Evolutionary conservation across 2,888 invertebrate species (phyloP).

Genomic region (Ennomos quercinarius): DNA sequence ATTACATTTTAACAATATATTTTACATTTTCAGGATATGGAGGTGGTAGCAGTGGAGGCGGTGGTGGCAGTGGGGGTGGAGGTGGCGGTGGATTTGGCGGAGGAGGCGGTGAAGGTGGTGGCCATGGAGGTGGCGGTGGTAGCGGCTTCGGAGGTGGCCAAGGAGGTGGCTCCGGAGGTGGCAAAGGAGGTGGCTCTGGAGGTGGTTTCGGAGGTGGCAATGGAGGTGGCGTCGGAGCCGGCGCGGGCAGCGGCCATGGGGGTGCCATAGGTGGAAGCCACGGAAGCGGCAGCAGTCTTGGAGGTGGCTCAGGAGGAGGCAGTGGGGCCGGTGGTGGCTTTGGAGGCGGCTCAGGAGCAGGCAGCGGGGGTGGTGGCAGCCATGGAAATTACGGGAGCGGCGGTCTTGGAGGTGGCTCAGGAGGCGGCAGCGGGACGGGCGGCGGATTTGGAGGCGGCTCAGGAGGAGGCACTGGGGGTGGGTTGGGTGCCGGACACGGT

Average conservation of each 20-base stretch:
- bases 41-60: conserved; percentile 39
- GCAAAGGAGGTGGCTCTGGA: conserved; percentile 34
- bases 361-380: conserved; percentile 48
- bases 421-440: conserved; percentile 65
- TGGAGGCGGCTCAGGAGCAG: conserved; percentile 40
- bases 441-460: conserved; percentile 57
- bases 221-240: conserved; percentile 39
- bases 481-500: too few species aligned
- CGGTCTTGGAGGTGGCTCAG: conserved; percentile 62
- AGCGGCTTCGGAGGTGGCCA: conserved; percentile 42
- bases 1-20: background rate
- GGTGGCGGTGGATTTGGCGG: conserved; percentile 41
- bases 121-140: conserved; percentile 35
- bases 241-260: conserved; percentile 15
- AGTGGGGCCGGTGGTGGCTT: conserved; percentile 29
- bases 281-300: conserved; percentile 42
- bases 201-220: conserved; percentile 40
- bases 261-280: too few species aligned
- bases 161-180: conserved; percentile 34
- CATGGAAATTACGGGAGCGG: conserved; percentile 76
- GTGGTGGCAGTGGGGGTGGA: conserved; percentile 40
- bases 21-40: conserved; percentile 43
- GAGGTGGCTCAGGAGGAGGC: conserved; percentile 28
- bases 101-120: conserved; percentile 33
- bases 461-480: conserved; percentile 32